These are phyloP conservation scores for Neodontobutis hainanensis DNA, from an alignment of 2,113 vertebrate genomes.

Conservation along the genomic window DNA sequence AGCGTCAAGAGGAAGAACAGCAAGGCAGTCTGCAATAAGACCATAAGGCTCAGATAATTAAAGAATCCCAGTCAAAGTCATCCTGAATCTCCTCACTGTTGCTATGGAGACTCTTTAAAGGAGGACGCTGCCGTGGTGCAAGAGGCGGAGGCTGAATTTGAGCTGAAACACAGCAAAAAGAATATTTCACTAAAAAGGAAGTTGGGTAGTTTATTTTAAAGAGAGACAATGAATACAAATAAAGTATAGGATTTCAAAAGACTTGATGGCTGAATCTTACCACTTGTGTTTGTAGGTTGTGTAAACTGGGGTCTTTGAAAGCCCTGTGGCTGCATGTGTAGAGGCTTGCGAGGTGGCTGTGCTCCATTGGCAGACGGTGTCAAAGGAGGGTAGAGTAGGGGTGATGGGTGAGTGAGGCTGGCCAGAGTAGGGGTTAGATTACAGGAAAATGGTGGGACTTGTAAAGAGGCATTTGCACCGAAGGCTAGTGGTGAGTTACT, in stretches of 20 bases:
- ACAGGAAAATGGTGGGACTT: conserved; percentile 21
- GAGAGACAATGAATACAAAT: not conserved
- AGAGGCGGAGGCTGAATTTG: conserved; percentile 66
- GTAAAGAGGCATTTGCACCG: conserved; percentile 43
- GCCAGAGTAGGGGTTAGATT: conserved; percentile 60
- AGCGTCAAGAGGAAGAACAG: conserved; percentile 6
- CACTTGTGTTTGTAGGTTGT: conserved; percentile 56
- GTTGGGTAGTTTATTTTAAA: not conserved
- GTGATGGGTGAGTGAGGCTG: conserved; percentile 76
- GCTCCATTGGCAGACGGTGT: conserved; percentile 45
- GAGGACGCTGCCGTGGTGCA: conserved; percentile 62
- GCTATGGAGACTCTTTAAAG: conserved; percentile 76
- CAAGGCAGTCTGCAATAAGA: conserved; percentile 12
- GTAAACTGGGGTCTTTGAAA: conserved; percentile 56
- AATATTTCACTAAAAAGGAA: conserved; percentile 5
- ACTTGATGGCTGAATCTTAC: conserved; percentile 48
- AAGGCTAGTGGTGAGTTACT: conserved; percentile 55
- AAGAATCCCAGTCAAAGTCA: conserved; percentile 83
- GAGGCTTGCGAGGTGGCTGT: conserved; percentile 58
- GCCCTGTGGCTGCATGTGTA: conserved; percentile 58
- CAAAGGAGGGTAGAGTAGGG: conserved; percentile 62
- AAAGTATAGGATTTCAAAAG: too few relatives aligned
- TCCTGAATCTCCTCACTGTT: conserved; percentile 84
- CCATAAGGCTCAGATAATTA: conserved; percentile 61
- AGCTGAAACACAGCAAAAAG: conserved; percentile 38